Evolutionary conservation across 37 sponge, comb jelly and placozoan species (phyloP), one percentile per base, ranked within the genome.

Genomic region (Diacarnus erythraeanus): DNA sequence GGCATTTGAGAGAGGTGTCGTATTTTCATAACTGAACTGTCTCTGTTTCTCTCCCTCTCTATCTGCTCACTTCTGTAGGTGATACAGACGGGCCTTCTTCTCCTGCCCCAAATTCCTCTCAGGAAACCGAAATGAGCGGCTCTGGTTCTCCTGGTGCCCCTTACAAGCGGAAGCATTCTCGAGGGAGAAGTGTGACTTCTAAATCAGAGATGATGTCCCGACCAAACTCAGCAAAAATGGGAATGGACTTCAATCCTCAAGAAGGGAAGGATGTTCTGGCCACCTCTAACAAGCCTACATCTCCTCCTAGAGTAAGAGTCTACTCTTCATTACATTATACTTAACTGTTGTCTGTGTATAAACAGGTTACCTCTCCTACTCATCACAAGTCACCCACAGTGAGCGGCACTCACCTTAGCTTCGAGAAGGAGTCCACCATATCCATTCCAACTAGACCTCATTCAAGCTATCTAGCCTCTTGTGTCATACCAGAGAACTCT

Each of bases 171-270:
- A 57, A 51, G 8, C 86, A 86, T 42, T 72, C 78, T 0, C 79
- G 86, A 1, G 86, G 72, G 30, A 56, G 66, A 0, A 78, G 79
- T 33, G 56, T 86, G 58, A 86, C 86, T 15, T 72, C 71, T n/a
- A 70, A 59, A 60, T 60, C 56, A 9, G 85, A 85, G 38, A 69
- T 85, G 81, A 64, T 82, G 65, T 67, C 79, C 4, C 69, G 79
- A 6, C 69, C 69, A 21, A 68, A 51, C 69, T 79, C 69, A 20
- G 69, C 69, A 10, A 79, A 67, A 38, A 57, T 57, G 6, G 68
- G 69, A 47, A 31, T 68, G 35, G 69, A 79, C 37, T 58, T 22
- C 59, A 27, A 38, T 2, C 38, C 69, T 21, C 9, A 17, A 60
- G 26, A 26, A 26, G 64, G 64, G 25, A 21, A 20, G 5, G 68